Conservation (phyloP, 2,888 invertebrate species). For the Watsonalla cultraria region DNA sequence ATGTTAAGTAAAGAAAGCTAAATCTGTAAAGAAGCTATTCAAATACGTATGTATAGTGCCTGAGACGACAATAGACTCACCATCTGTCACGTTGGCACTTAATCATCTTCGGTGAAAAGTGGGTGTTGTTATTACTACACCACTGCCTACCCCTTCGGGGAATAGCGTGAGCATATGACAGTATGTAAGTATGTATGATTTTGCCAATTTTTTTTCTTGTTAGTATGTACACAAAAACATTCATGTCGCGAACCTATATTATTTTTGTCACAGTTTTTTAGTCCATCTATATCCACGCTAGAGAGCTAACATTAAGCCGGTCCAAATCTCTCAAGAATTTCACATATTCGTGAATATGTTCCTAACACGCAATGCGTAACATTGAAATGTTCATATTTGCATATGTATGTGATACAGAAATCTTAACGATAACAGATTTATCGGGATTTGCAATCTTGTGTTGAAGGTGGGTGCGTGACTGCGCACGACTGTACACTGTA, state of each 20-base stretch:
- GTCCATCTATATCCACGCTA: neutral
- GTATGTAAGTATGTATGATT: too few relatives aligned
- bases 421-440: constrained; percentile 50
- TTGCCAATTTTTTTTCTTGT: neutral
- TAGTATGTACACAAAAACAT: neutral
- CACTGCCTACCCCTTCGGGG: too few relatives aligned
- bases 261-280: neutral
- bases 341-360: constrained; percentile 33
- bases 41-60: too few relatives aligned
- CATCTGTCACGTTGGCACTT: too few relatives aligned
- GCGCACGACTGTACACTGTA: constrained; percentile 26
- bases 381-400: constrained; percentile 33
- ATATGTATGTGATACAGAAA: constrained; percentile 48
- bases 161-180: too few relatives aligned
- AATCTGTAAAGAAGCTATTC: too few relatives aligned
- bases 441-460: constrained; percentile 40
- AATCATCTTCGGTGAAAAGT: too few relatives aligned
- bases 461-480: constrained; percentile 33
- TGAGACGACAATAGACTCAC: too few relatives aligned
- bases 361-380: constrained; percentile 38
- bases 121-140: too few relatives aligned
- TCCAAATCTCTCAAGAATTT: constrained; percentile 13
- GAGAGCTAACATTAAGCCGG: constrained; percentile 1
- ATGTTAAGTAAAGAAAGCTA: too few relatives aligned
- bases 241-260: neutral